phyloP scores from a whole-genome alignment of 2,113 vertebrate genomes.

The Brachypodius melanocephalos region DNA sequence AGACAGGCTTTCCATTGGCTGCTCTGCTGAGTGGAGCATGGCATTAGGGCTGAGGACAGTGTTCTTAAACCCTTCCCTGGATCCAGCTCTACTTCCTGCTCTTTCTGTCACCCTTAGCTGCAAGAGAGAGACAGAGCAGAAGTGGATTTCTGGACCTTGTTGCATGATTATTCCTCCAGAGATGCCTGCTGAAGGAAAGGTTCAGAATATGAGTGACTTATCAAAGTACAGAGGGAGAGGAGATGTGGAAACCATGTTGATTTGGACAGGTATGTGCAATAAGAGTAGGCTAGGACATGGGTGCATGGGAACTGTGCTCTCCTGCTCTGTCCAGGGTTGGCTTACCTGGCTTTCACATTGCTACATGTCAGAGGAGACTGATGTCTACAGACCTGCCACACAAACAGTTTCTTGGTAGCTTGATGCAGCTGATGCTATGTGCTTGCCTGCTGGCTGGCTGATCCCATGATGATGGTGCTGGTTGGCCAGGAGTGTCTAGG shows the following conservation, averaged over 20 bases:
- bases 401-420: not conserved
- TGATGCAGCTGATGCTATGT: not conserved
- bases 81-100: not conserved
- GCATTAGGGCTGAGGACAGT: not conserved
- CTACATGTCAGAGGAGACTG: not conserved
- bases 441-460: not conserved
- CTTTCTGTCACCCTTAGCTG: not conserved
- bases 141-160: not conserved
- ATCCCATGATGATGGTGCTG: not conserved
- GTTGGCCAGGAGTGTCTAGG: not conserved
- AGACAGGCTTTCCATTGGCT: not conserved
- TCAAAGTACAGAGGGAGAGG: not conserved
- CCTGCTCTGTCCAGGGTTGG: not conserved
- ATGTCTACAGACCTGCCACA: not conserved
- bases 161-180: not conserved
- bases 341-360: not conserved
- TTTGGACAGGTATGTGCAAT: not conserved
- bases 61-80: not conserved
- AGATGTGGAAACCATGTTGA: not conserved
- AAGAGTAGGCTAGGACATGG: not conserved
- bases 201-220: not conserved
- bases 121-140: not conserved
- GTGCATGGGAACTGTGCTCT: not conserved
- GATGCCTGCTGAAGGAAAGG: not conserved
- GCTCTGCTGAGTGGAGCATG: not conserved